Base-by-base conservation (phyloP, 2,888 invertebrate genomes). In the Drosophila rellima region DNA sequence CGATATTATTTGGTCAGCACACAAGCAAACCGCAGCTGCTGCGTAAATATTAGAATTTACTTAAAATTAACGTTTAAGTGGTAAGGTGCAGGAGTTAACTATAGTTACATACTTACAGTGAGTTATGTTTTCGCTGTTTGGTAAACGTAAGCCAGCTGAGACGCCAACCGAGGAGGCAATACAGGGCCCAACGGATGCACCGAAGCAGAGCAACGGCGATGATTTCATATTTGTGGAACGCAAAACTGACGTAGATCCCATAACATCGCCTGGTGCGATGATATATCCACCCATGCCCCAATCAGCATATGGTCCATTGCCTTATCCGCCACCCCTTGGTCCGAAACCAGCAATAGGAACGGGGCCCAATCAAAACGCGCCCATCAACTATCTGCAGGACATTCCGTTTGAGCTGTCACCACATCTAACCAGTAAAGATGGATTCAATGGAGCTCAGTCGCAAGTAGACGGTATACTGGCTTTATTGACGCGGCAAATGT, bases 381-480 rank as follows among this genome's bases (percentile, higher is more conserved):
- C 88, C 26, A 77, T 88, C 17, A 82, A 88, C 29, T 92, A 92
- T 66, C 71, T 92, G 33, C 86, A 92, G 61, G 91, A 90, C 57
- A 89, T 92, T 45, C 92, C 92, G 4, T 92, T 92, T 47, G 82
- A 89, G 47, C 60, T 92, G 23, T 87, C 92, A 10, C 91, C 92
- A 0, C 90, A 87, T 5, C 45, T 92, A 35, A 66, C 80, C 18
- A 74, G 68, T 17, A 91, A 91, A 67, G 84, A 73, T 13, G 68
- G 71, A 7, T 84, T 78, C n/a, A 88, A 83, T 61, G 69, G 85
- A 8, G 84, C 89, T 0, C 92, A 92, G 47, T 75, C 82, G 56
- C 89, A 92, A 66, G 90, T 92, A 11, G 92, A 92, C 62, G 90
- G 90, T 10, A 90, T 92, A 31, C 62, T 92, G 45, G 92, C 92